Conservation (phyloP, 2,888 invertebrate genomes). For the Leuctra nigra region DNA sequence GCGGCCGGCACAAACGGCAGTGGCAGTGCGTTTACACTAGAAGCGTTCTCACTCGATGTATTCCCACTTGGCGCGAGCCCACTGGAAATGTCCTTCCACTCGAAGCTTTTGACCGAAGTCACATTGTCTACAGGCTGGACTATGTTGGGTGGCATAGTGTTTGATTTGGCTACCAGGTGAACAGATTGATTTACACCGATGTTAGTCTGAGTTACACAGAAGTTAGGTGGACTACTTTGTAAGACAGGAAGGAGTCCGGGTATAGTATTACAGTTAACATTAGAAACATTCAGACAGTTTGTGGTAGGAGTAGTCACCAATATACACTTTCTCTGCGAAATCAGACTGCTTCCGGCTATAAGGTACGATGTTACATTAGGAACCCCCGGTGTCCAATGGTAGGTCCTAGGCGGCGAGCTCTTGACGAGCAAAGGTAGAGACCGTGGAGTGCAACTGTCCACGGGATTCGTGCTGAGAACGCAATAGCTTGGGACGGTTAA, state of each 20-base stretch:
- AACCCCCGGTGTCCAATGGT: background rate
- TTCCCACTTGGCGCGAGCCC: background rate
- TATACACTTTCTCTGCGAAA: background rate
- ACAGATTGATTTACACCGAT: background rate
- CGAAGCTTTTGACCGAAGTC: background rate
- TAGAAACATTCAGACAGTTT: background rate
- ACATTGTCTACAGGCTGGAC: too few relatives aligned
- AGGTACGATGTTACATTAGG: background rate
- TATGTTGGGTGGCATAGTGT: background rate
- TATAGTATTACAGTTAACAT: background rate
- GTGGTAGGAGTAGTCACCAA: background rate
- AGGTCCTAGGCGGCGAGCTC: background rate
- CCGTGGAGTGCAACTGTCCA: background rate
- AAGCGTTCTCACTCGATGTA: background rate
- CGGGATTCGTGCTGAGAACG: background rate
- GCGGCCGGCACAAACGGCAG: too few relatives aligned
- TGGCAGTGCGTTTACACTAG: background rate
- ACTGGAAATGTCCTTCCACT: background rate
- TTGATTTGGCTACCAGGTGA: background rate
- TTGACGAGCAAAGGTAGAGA: background rate
- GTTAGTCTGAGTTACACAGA: background rate
- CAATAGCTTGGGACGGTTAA: constrained; percentile 5
- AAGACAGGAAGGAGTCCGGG: background rate
- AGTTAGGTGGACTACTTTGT: background rate
- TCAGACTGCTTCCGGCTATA: background rate